These are phyloP conservation scores for Pristionchus exspectatus DNA, from an alignment of 2,888 invertebrate genomes.

Conservation along the genomic window DNA sequence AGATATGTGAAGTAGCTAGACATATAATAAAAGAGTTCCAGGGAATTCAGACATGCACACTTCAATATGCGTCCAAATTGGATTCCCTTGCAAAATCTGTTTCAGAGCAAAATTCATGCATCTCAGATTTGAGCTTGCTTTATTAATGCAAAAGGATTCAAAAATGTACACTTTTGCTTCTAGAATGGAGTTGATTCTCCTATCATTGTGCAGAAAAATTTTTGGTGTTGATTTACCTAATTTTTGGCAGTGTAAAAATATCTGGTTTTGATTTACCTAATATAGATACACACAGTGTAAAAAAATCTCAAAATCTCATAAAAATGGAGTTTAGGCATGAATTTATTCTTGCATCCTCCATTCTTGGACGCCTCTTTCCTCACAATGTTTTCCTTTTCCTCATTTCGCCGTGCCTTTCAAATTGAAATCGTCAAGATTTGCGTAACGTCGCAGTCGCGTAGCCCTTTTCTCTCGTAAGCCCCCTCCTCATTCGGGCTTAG, in stretches of 20 bases:
- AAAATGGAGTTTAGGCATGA: neutral
- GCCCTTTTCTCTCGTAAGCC: neutral
- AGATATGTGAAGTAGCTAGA: too few species aligned
- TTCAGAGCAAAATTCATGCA: neutral
- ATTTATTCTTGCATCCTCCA: neutral
- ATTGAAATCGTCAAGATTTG: slow-evolving; percentile 41
- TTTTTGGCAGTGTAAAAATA: too few species aligned
- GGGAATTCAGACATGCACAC: neutral
- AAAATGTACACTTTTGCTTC: too few species aligned
- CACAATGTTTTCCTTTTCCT: slow-evolving; percentile 23
- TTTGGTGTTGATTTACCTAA: too few species aligned
- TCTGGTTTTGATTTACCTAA: neutral
- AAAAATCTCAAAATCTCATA: neutral
- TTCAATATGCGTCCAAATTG: neutral
- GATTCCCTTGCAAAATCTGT: neutral
- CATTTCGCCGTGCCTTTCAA: neutral
- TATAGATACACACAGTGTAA: neutral
- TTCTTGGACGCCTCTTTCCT: neutral
- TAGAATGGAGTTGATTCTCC: too few species aligned
- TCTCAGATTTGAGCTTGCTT: neutral
- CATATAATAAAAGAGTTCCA: neutral
- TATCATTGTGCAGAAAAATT: too few species aligned
- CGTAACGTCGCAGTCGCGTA: neutral
- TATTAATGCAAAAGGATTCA: neutral
- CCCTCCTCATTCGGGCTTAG: neutral